Evolutionary conservation across 2,797 vertebrate genomes (phyloP).

Genomic region (Cossypha niveicapilla): DNA sequence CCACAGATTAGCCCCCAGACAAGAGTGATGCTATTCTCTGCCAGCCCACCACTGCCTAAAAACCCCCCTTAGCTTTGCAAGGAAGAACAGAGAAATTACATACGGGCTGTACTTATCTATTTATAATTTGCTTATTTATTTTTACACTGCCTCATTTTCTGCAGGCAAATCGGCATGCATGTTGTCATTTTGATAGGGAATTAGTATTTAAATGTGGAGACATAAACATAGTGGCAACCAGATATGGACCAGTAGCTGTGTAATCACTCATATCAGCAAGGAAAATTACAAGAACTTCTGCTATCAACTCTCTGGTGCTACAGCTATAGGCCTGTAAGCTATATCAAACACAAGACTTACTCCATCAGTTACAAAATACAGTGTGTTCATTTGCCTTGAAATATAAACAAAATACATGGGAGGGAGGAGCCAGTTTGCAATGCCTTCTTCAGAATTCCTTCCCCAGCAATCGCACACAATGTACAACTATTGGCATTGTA

Average conservation of each 20-base stretch:
- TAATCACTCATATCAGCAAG: constrained; percentile 1
- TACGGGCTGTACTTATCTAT: neutral
- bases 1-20: neutral
- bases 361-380: neutral
- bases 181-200: neutral
- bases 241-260: neutral
- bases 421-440: neutral
- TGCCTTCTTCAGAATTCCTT: constrained; percentile 10
- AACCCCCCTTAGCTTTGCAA: neutral
- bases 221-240: neutral
- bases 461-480: neutral
- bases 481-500: neutral
- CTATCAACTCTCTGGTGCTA: neutral
- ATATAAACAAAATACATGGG: neutral
- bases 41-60: neutral
- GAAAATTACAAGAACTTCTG: neutral
- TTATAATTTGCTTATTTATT: constrained; percentile 4
- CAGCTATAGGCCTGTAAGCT: neutral
- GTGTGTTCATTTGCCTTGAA: neutral
- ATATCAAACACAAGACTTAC: neutral
- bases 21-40: neutral
- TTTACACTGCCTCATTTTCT: neutral
- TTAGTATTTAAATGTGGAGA: neutral
- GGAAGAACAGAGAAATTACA: neutral
- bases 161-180: neutral